Base-by-base conservation (phyloP, 2,113 vertebrate species). In the Leucosticte australis region DNA sequence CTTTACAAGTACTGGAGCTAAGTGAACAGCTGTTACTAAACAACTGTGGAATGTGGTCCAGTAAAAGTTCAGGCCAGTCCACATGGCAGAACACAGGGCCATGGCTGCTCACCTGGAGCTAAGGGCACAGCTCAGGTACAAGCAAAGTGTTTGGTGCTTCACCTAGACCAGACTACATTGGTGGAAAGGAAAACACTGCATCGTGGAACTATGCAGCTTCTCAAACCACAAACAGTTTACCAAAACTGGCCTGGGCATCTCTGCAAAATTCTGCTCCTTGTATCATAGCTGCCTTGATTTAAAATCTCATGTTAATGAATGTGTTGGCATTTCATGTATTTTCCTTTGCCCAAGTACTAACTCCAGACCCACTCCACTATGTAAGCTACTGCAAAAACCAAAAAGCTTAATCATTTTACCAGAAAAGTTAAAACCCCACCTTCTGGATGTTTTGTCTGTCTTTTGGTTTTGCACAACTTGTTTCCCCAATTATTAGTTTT, bases 31-130 rank as follows among this genome's bases (percentile, higher is more conserved):
- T 55, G 35, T 9, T 39, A 88, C 15, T 6, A 14, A 86, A 55
- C 13, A 42, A 28, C 2, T 22, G 16, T 65, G 31, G 46, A 60
- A 78, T 19, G 12, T 1, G 15, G 31, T 23, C 30, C 35, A 63
- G 33, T 31, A 28, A 7, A 64, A 47, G 33, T 13, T 69, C 28
- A 70, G 56, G 63, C 23, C 37, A 57, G 35, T 23, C 11, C 2
- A 0, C 3, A 10, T 0, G 7, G 57, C 73, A 92, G 44, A 50
- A 41, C 0, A 0, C 24, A 60, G 8, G 4, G 28, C 22, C 37
- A 19, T 7, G 12, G 21, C 30, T 42, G 33, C 62, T 37, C 37
- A 53, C 7, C 4, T 1, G 0, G 35, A 73, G 53, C 35, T 2
- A 10, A 68, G 19, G 28, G 46, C 75, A 68, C 1, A 74, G 33